phyloP scores from a whole-genome alignment of 1,140 invertebrate genomes.

The Zaprionus lachaisei region DNA sequence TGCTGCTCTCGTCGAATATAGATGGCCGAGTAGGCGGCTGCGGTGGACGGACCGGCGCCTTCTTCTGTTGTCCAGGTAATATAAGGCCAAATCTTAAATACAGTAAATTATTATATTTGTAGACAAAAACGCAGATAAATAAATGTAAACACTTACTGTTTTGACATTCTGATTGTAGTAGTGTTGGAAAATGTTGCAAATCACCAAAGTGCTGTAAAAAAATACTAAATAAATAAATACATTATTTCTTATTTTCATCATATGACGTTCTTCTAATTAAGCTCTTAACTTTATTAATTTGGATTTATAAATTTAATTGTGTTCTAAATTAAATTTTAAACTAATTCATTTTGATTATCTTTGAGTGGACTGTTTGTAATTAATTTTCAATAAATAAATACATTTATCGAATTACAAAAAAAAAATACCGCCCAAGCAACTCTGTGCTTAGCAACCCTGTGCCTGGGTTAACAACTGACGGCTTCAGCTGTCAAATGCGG shows the following conservation, averaged over 20 bases:
- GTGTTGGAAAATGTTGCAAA: background rate
- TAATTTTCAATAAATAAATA: too few species aligned
- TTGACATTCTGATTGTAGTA: slow-evolving; percentile 67
- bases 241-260: too few species aligned
- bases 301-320: too few species aligned
- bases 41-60: slow-evolving; percentile 21
- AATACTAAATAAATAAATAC: too few species aligned
- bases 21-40: slow-evolving; percentile 60
- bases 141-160: slow-evolving; percentile 63
- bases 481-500: slow-evolving; percentile 68
- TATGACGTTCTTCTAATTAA: too few species aligned
- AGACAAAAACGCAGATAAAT: background rate
- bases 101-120: slow-evolving; percentile 3
- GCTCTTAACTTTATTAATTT: too few species aligned
- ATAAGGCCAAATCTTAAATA: slow-evolving; percentile 75
- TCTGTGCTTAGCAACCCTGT: slow-evolving; percentile 50
- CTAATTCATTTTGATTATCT: too few species aligned
- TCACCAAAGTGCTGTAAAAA: background rate
- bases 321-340: too few species aligned
- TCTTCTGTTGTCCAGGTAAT: slow-evolving; percentile 73
- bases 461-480: slow-evolving; percentile 33
- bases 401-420: background rate
- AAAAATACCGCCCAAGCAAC: slow-evolving; percentile 4
- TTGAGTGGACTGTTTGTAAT: too few species aligned
- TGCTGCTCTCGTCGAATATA: slow-evolving; percentile 85